Evolutionary conservation across 2,113 vertebrate genomes (phyloP), one percentile per base, ranked within the genome.

Genomic region (Heterotilapia buettikoferi): DNA sequence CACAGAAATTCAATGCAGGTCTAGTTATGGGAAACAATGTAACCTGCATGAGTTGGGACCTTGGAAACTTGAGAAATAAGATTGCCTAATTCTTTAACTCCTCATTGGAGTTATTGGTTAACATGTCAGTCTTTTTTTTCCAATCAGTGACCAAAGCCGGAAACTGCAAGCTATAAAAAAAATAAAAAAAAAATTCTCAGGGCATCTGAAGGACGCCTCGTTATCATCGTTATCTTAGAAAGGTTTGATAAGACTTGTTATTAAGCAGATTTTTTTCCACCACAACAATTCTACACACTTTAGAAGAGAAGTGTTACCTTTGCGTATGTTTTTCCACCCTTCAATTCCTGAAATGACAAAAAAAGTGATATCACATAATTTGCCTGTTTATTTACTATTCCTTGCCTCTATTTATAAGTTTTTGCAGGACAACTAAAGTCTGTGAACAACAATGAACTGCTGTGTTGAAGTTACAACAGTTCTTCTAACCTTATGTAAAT

Each of bases 311-410:
- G 24, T 11, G 78, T 97, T 97, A 99, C 98, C 98, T 99, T 99
- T 95, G 97, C 97, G 83, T 97, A 99, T 1, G 97, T 90, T 93
- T 98, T 99, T 88, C 98, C 98, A 86, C 98, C 98, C 96, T 99
- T 99, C 88, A 98, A 90, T 94, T 99, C 98, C 98, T 99, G 92
- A 36, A 96, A 96, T 85, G 85, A 91, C 12, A 89, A 56, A 91
- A 56, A 87, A 92, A 83, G 26, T 7, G 26, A 52, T n/a, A 78
- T 78, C 19, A n/a, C 45, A 78, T 13, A 7, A 8, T 52, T 50
- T 78, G 26, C 24, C 16, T 78, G 2, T 78, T 78, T 52, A 31
- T 78, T 78, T 78, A 78, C 26, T 19, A 33, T 3, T 63, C 16
- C 24, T 76, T 45, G 68, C 36, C 36, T 68, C 73, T 31, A 14